Conservation (phyloP, 2,888 invertebrate species). For the Helleia helle region DNA sequence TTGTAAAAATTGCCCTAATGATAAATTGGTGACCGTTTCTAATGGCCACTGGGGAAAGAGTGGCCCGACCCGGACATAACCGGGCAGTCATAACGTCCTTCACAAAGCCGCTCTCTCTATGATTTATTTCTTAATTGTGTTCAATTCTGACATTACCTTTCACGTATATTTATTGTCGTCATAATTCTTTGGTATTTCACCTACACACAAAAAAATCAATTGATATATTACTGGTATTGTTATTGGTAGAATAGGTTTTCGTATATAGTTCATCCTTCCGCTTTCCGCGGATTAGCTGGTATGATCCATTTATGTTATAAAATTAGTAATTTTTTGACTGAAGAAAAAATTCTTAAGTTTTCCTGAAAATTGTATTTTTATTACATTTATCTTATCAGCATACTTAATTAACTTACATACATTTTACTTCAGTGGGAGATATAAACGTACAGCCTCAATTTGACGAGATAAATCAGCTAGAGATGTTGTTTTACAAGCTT, state of each 20-base stretch:
- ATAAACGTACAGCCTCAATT: no score
- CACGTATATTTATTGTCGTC: slow-evolving; percentile 44
- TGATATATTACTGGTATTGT: slow-evolving; percentile 1
- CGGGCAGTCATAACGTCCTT: slow-evolving; percentile 67
- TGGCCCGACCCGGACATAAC: slow-evolving; percentile 50
- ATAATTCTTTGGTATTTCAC: slow-evolving; percentile 38
- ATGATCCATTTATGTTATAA: no score
- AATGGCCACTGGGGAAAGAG: slow-evolving; percentile 58
- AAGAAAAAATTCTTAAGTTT: no score
- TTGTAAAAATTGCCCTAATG: slow-evolving; percentile 73
- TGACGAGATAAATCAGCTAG: no score
- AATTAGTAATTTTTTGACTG: no score
- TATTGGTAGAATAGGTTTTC: background rate
- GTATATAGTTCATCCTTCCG: no score
- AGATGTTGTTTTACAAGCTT: no score
- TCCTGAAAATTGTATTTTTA: no score
- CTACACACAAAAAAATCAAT: background rate
- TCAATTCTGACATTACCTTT: slow-evolving; percentile 34
- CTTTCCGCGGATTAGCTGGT: no score
- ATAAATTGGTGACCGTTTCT: slow-evolving; percentile 71
- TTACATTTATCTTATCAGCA: no score
- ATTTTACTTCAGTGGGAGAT: no score
- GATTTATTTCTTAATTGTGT: slow-evolving; percentile 70
- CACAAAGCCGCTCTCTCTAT: slow-evolving; percentile 56
- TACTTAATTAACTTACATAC: no score